Evolutionary conservation across 2,113 vertebrate species (phyloP).

Genomic region (Syngnathus floridae): DNA sequence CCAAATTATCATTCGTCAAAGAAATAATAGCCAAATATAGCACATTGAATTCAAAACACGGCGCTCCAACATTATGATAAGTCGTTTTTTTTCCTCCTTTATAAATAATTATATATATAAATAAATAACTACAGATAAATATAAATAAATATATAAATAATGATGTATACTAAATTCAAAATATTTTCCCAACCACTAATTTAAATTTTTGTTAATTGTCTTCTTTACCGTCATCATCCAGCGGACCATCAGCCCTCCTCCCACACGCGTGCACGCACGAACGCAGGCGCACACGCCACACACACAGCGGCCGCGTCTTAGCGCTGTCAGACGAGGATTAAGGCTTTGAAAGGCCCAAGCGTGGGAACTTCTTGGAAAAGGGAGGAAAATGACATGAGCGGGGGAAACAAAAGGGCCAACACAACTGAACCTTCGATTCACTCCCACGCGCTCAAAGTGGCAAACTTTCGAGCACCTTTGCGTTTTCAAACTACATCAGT

Average conservation of each 20-base stretch:
- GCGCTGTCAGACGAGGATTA: slow-evolving; percentile 54
- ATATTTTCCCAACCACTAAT: no score
- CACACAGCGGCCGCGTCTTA: slow-evolving; percentile 1
- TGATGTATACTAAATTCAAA: no score
- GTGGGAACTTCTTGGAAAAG: slow-evolving; percentile 51
- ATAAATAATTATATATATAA: no score
- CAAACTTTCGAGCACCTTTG: slow-evolving; percentile 11
- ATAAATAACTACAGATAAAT: no score
- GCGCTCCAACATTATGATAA: no score
- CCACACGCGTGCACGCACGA: slow-evolving; percentile 14
- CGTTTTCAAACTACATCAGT: slow-evolving; percentile 9
- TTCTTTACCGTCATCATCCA: slow-evolving; percentile 17
- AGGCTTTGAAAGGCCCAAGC: slow-evolving; percentile 41
- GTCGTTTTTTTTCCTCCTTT: no score
- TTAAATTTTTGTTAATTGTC: not conserved
- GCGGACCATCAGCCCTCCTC: slow-evolving; percentile 27
- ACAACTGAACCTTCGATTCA: not conserved
- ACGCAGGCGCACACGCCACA: no score
- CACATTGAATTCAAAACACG: not conserved
- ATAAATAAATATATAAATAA: no score
- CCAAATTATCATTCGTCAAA: not conserved
- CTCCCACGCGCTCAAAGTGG: not conserved
- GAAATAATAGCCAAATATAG: not conserved
- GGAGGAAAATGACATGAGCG: slow-evolving; percentile 50
- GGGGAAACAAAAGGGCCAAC: slow-evolving; percentile 24